Percentiles rank a stretch among this genome's conserved stretches.
These are phyloP conservation scores for Castor canadensis DNA, from an alignment of 2,113 vertebrate genomes.

Conservation along the genomic window DNA sequence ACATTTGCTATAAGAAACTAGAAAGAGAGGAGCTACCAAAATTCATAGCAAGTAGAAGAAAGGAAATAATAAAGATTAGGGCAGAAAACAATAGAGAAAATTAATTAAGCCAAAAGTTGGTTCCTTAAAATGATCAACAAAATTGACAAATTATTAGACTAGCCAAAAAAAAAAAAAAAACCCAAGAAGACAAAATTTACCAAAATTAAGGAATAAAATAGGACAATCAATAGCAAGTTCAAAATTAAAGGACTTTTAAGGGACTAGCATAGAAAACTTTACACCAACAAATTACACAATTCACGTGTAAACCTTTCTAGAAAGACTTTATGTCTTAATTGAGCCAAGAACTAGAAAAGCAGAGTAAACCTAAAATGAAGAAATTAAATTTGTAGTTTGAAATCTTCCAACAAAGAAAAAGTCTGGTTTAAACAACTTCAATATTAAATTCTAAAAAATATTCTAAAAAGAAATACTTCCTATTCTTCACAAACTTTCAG, in stretches of 20 bases:
- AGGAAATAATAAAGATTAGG: not conserved
- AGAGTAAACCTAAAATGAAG: not conserved
- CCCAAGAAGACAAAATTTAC: not conserved
- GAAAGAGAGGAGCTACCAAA: not conserved
- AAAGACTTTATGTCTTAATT: not conserved
- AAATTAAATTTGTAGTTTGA: not conserved
- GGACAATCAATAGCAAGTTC: not conserved
- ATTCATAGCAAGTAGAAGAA: not conserved
- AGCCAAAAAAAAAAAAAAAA: not conserved
- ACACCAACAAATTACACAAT: not conserved
- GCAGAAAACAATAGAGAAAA: not conserved
- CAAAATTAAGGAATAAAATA: not conserved
- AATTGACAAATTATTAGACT: not conserved
- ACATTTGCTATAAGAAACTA: not conserved
- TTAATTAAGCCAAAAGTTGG: not conserved
- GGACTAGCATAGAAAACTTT: not conserved
- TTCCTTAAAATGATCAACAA: not conserved
- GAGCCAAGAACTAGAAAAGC: not conserved
- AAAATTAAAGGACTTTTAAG: not conserved
- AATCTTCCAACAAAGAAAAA: not conserved
- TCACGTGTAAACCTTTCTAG: not conserved
- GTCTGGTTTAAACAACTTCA: not conserved
- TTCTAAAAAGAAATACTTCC: not conserved
- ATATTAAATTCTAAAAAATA: slow-evolving; percentile 30
- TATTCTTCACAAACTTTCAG: not conserved